A percentile compares a stretch with the other conserved stretches of the same genome.
phyloP scores from a whole-genome alignment of 2,797 vertebrate genomes.

The Orientallactaga sibirica region DNA sequence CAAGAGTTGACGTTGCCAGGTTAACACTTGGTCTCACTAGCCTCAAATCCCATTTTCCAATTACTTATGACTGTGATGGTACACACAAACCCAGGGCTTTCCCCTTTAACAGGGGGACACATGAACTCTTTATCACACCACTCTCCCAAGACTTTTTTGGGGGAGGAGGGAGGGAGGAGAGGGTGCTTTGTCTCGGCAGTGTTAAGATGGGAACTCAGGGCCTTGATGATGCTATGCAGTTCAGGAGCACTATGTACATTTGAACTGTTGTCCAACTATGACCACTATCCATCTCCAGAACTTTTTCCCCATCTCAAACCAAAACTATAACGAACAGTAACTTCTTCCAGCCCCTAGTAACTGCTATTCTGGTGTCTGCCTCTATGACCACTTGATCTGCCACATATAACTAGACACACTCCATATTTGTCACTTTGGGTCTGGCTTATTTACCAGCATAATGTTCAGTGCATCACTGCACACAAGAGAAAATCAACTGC shows the following conservation, averaged over 20 bases:
- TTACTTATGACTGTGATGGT: neutral
- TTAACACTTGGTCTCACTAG: constrained; percentile 69
- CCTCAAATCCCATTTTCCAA: constrained; percentile 47
- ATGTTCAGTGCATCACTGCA: neutral
- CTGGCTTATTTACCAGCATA: too few species aligned
- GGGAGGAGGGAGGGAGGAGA: neutral
- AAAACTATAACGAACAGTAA: too few species aligned
- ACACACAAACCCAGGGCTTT: constrained; percentile 38
- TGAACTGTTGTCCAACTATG: too few species aligned
- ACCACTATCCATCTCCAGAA: too few species aligned
- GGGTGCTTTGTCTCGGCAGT: neutral
- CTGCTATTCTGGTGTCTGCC: too few species aligned
- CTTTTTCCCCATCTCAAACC: too few species aligned
- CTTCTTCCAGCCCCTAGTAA: too few species aligned
- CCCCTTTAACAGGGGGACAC: neutral
- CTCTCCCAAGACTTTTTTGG: constrained; percentile 26
- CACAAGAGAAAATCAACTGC: neutral
- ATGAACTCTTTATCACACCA: neutral
- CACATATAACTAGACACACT: too few species aligned
- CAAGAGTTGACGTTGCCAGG: constrained; percentile 61
- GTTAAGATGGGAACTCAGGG: neutral
- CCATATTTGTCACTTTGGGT: too few species aligned
- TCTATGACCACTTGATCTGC: too few species aligned
- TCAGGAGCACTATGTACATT: too few species aligned
- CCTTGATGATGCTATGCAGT: neutral